Conservation (phyloP, 1,140 invertebrate species). For the Drosophila repleta region DNA sequence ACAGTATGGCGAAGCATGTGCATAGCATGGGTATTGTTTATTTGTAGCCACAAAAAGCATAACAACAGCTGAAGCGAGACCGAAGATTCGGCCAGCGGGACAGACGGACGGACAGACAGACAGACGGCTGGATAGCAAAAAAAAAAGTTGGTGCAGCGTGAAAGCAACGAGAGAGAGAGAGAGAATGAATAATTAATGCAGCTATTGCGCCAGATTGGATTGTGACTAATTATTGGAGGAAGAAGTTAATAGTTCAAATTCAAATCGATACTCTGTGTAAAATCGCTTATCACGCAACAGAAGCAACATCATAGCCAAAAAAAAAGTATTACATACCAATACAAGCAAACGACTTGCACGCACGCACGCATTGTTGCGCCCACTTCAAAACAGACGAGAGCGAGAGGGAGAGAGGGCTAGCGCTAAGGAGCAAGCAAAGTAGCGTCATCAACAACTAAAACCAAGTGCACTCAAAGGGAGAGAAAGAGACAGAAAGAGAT, state of each 20-base stretch:
- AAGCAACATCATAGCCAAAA: conserved; percentile 24
- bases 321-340: conserved; percentile 39
- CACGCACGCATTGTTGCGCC: conserved; percentile 24
- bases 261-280: conserved; percentile 34
- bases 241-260: conserved; percentile 30
- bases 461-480: conserved; percentile 13
- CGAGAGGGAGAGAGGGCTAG: not conserved
- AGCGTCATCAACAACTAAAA: conserved; percentile 7
- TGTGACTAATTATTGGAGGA: conserved; percentile 11
- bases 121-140: conserved; percentile 6
- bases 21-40: conserved; percentile 38
- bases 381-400: conserved; percentile 17
- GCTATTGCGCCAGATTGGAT: conserved; percentile 30
- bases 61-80: conserved; percentile 61
- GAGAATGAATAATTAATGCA: conserved; percentile 48
- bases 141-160: conserved; percentile 36
- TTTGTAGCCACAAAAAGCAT: conserved; percentile 33
- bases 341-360: conserved; percentile 1
- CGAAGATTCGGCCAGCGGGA: conserved; percentile 32
- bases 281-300: conserved; percentile 37
- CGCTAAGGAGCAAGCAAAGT: not conserved
- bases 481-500: not conserved
- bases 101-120: conserved; percentile 20
- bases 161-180: conserved; percentile 45
- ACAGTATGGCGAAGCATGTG: conserved; percentile 31